phyloP scores from a whole-genome alignment of 2,113 vertebrate species.

The Lethenteron reissneri region DNA sequence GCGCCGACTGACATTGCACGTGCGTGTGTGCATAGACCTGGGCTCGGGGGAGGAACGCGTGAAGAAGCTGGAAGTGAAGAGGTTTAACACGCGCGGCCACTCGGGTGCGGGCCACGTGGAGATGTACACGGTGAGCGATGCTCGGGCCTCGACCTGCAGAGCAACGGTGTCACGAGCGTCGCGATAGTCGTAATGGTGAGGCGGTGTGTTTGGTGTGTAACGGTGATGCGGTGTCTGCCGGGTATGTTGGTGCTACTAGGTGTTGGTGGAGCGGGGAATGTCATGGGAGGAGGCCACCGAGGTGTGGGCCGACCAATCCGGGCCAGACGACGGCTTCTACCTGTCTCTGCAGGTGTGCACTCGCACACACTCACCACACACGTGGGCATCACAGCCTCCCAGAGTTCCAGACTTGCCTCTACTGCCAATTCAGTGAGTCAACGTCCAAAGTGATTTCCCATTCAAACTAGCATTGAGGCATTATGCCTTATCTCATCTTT shows the following conservation, averaged over 20 bases:
- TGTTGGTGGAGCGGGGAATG: slow-evolving; percentile 89
- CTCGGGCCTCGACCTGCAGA: no score
- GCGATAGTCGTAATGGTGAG: no score
- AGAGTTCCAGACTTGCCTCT: background rate
- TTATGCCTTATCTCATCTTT: background rate
- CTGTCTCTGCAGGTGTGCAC: slow-evolving; percentile 43
- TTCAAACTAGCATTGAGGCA: background rate
- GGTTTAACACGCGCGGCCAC: slow-evolving; percentile 81
- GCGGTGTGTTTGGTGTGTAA: no score
- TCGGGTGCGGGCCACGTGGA: slow-evolving; percentile 87
- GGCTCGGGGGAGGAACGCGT: slow-evolving; percentile 94
- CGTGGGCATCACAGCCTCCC: no score
- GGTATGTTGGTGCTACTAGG: slow-evolving; percentile 23
- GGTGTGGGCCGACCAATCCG: slow-evolving; percentile 72
- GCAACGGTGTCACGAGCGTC: no score
- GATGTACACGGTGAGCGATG: slow-evolving; percentile 48
- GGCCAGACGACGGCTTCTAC: slow-evolving; percentile 87
- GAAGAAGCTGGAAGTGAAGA: slow-evolving; percentile 64
- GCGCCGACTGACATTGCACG: no score
- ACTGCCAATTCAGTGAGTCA: background rate
- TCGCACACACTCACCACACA: no score
- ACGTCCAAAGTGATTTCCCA: background rate
- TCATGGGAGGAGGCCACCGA: slow-evolving; percentile 94
- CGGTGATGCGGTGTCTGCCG: no score
- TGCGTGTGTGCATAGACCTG: slow-evolving; percentile 32